These are phyloP conservation scores for Ataeniobius toweri DNA, from an alignment of 2,797 vertebrate species.

Conservation along the genomic window DNA sequence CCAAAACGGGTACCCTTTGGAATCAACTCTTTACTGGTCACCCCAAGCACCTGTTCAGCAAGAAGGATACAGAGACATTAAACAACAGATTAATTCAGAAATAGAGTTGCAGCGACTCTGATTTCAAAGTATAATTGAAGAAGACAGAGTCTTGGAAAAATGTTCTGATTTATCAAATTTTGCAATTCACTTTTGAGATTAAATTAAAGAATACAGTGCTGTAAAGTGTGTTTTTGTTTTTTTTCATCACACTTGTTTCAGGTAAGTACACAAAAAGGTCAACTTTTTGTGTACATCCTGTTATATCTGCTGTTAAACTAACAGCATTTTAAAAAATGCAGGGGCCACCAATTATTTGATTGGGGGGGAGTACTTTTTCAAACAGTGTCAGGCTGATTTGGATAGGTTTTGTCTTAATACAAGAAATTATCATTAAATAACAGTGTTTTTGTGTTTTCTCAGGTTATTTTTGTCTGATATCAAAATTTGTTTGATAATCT, in stretches of 20 bases:
- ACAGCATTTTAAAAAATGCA: not conserved
- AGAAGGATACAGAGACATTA: constrained; percentile 30
- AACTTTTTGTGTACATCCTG: not conserved
- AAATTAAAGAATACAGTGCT: not conserved
- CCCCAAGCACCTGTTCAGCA: constrained; percentile 85
- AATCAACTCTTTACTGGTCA: constrained; percentile 90
- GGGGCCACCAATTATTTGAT: not conserved
- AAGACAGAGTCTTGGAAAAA: constrained; percentile 28
- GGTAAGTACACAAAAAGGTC: no score
- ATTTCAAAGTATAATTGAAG: constrained; percentile 39
- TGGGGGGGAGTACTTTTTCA: not conserved
- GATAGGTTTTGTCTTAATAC: not conserved
- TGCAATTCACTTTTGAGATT: not conserved
- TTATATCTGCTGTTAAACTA: not conserved
- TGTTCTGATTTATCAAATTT: constrained; percentile 13
- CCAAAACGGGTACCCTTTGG: constrained; percentile 93
- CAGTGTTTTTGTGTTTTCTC: not conserved
- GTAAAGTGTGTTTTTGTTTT: no score
- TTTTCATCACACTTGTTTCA: not conserved
- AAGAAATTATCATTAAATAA: not conserved
- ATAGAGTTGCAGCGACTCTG: constrained; percentile 15
- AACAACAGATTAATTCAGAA: constrained; percentile 33
- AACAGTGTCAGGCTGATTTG: not conserved
- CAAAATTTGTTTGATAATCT: not conserved
- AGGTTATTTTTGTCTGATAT: not conserved